Conservation (phyloP, 2,888 invertebrate genomes). For the Euproctis similis region DNA sequence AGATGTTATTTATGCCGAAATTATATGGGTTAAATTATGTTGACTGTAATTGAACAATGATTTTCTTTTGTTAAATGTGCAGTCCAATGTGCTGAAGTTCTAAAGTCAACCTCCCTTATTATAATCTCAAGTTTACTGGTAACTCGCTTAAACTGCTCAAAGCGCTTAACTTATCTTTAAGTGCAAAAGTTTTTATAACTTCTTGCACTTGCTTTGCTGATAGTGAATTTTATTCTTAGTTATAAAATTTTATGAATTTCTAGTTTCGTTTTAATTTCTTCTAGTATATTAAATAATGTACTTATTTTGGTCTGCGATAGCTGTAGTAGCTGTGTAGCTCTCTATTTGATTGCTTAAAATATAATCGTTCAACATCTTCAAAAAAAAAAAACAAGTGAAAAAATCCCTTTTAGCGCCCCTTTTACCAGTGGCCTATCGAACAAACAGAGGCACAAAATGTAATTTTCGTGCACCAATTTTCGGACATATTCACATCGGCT, state of each 20-base stretch:
- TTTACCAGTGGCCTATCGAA: conserved; percentile 8
- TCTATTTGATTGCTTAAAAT: no score
- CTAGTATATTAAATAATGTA: no score
- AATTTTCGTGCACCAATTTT: conserved; percentile 9
- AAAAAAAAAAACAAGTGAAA: conserved; percentile 9
- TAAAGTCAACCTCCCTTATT: conserved; percentile 14
- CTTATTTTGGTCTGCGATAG: conserved; percentile 9
- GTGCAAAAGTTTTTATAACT: conserved; percentile 21
- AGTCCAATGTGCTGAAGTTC: conserved; percentile 4
- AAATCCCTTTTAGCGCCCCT: conserved; percentile 18
- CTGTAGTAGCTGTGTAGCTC: conserved; percentile 15
- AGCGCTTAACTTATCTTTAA: conserved; percentile 21
- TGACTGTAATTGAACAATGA: no score
- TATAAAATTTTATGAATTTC: conserved; percentile 16
- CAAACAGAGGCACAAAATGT: conserved; percentile 6
- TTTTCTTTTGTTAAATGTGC: no score
- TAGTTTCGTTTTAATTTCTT: conserved; percentile 10
- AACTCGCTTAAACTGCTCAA: conserved; percentile 19
- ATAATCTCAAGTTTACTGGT: conserved; percentile 16
- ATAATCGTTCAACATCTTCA: no score
- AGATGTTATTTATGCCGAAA: no score
- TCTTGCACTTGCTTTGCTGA: conserved; percentile 13
- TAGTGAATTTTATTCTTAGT: conserved; percentile 9
- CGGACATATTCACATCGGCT: conserved; percentile 14
- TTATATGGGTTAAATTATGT: no score